Base-by-base conservation (phyloP, 2,113 vertebrate genomes). In the Capra hircus region DNA sequence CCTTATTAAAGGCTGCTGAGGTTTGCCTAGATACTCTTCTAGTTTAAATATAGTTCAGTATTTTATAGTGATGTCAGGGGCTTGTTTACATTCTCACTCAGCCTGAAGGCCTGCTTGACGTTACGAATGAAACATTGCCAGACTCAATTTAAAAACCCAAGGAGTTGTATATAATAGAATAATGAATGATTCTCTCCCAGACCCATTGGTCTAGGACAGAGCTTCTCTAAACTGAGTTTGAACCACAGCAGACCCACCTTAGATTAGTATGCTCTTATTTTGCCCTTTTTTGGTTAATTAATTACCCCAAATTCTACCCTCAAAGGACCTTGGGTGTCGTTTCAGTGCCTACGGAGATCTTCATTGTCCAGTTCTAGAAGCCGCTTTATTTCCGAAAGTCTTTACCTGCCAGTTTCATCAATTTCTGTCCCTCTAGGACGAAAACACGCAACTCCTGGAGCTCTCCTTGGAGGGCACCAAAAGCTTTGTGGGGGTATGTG, bases 21-120 rank as follows among this genome's bases (percentile, higher is more conserved):
- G 23, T 81, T 94, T n/a, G 53, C 14, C 95, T 36, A 53, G 40
- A 43, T 93, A 12, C 74, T 95, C 52, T 62, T 97, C 78, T 81
- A 40, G 40, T 89, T 82, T 71, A 82, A 82, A 88, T 45, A 3
- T 13, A 53, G 17, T 27, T 86, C 81, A 93, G 17, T 83, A 36
- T 89, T 96, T 84, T 15, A 80, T 89, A 89, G 81, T 87, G 87
- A 33, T 83, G 59, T n/a, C 23, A 17, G 9, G 84, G 48, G 48
- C 27, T n/a, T 86, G 17, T 82, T 91, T 88, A 23, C 33, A 81
- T 95, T 91, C 21, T 40, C 15, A 11, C 27, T 57, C 28, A 74
- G 50, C n/a, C 28, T 57, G 52, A 78, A 81, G 36, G 9, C 15
- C 62, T 78, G 9, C 60, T 95, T 83, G 43, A 77, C 60, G n/a